phyloP scores from a whole-genome alignment of 35 echinoderm and acorn worm species.

The Anneissia japonica region DNA sequence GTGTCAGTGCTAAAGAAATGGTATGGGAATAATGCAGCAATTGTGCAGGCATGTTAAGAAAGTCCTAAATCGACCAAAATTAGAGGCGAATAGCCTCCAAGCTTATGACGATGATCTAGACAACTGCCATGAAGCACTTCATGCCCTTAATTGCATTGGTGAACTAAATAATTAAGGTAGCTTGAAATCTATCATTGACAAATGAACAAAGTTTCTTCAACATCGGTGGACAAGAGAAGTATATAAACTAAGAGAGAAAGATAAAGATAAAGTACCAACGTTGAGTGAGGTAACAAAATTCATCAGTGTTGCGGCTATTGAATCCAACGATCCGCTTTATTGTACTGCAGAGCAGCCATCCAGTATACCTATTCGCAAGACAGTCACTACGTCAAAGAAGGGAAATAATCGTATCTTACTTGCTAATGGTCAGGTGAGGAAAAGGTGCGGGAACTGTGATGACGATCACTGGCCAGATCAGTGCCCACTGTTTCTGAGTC shows the following conservation, averaged over 20 bases:
- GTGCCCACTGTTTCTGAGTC: conserved; percentile 12
- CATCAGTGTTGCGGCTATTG: no score
- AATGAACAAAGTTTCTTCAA: background rate
- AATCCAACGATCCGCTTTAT: no score
- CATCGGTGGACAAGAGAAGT: no score
- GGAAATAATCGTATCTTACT: background rate
- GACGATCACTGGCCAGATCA: conserved; percentile 40
- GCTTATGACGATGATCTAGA: conserved; percentile 12
- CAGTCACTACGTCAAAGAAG: no score
- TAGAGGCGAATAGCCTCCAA: background rate
- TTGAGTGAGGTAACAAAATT: no score
- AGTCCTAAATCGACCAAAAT: background rate
- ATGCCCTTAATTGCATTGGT: background rate
- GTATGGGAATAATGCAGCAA: conserved; percentile 1
- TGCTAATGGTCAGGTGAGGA: no score
- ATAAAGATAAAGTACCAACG: no score
- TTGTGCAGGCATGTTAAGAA: conserved; percentile 29
- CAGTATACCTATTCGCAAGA: no score
- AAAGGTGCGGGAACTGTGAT: conserved; percentile 28
- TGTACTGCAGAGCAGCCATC: no score
- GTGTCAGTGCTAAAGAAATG: no score
- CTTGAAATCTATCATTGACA: conserved; percentile 5
- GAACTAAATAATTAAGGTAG: conserved; percentile 5
- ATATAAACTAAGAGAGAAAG: no score
- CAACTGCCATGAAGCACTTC: conserved; percentile 6